Conservation (phyloP, 2,797 vertebrate species). For the Buphagus erythrorhynchus region DNA sequence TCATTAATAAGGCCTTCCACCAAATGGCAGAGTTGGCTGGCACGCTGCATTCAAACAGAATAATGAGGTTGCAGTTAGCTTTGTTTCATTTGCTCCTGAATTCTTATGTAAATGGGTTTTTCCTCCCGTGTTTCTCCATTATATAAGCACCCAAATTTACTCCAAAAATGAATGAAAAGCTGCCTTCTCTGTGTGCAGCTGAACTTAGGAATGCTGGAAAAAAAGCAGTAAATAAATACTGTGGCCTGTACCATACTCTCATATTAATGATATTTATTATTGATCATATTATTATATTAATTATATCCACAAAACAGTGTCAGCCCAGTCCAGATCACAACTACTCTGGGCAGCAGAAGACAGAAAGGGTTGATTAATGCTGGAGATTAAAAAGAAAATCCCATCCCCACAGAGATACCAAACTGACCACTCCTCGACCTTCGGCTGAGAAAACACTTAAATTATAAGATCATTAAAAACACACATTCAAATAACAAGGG, state of each 20-base stretch:
- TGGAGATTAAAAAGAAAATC: neutral
- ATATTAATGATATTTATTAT: neutral
- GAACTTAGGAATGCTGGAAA: neutral
- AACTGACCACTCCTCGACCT: neutral
- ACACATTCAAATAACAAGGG: neutral
- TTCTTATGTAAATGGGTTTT: neutral
- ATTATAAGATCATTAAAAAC: neutral
- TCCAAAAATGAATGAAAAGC: neutral
- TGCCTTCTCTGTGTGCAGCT: neutral
- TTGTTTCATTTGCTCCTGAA: neutral
- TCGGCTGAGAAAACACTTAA: neutral
- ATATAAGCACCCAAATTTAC: neutral
- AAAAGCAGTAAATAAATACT: neutral
- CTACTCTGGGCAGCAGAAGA: neutral
- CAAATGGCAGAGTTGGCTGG: neutral
- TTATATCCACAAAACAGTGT: neutral
- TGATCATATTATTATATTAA: neutral
- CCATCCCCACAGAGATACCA: neutral
- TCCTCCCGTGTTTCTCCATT: neutral
- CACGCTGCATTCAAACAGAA: neutral
- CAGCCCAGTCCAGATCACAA: neutral
- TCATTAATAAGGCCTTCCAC: slow-evolving; percentile 6
- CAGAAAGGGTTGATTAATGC: neutral
- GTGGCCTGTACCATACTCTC: neutral
- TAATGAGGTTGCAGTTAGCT: neutral